phyloP scores from a whole-genome alignment of 2,113 vertebrate genomes.

The Echinops telfairi region DNA sequence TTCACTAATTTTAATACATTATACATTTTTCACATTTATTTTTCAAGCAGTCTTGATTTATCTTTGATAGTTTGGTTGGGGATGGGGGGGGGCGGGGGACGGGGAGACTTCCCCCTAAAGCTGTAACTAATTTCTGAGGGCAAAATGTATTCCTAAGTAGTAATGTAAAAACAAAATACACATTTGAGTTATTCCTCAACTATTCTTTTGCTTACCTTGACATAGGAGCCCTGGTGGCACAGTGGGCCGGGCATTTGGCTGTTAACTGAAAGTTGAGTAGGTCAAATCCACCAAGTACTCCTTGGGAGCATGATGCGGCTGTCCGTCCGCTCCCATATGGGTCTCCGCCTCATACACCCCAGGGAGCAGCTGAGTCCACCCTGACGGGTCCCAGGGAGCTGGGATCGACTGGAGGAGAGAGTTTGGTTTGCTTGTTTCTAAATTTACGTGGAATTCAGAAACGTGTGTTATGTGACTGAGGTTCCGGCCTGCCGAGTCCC shows the following conservation, averaged over 20 bases:
- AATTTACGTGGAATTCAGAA: constrained; percentile 22
- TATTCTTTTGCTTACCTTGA: neutral
- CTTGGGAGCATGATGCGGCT: no score
- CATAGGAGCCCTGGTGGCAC: no score
- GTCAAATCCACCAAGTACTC: no score
- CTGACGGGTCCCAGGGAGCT: no score
- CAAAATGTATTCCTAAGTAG: neutral
- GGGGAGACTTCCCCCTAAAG: neutral
- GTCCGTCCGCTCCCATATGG: no score
- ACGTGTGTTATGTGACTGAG: neutral
- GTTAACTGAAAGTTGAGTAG: no score
- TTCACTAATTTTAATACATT: neutral
- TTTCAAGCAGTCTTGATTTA: neutral
- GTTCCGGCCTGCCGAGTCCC: neutral
- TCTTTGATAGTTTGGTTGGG: neutral
- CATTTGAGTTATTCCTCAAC: constrained; percentile 31
- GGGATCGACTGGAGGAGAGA: no score
- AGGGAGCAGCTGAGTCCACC: no score
- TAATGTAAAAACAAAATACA: neutral
- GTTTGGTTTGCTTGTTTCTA: neutral
- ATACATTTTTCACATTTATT: constrained; percentile 15
- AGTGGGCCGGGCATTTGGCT: no score
- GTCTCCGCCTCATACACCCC: no score
- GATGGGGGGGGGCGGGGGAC: no score
- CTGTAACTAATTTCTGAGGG: constrained; percentile 1